Conservation (phyloP, 2,797 vertebrate species). For the Squalus acanthias region DNA sequence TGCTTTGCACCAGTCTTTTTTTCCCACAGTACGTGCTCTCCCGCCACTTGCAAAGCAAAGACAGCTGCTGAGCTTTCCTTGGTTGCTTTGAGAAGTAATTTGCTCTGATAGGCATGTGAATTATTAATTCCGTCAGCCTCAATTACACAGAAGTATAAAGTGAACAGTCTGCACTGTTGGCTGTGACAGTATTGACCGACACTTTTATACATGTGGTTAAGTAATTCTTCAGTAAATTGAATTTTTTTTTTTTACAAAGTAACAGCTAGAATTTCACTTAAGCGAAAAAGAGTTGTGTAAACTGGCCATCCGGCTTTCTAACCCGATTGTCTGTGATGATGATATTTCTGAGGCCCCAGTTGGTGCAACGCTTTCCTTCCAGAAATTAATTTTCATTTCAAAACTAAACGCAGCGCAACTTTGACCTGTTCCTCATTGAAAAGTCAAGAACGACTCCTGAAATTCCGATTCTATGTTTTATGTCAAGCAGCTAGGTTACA, state of each 20-base stretch:
- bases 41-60: constrained; percentile 36
- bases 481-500: background rate
- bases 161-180: constrained; percentile 23
- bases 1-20: background rate
- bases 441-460: background rate
- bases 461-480: background rate
- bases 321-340: background rate
- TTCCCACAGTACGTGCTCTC: constrained; percentile 8
- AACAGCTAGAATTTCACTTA: background rate
- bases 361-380: background rate
- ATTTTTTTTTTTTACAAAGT: constrained; percentile 7
- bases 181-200: constrained; percentile 32
- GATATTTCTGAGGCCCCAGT: background rate
- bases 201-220: background rate
- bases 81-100: constrained; percentile 34
- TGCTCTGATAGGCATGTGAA: constrained; percentile 38
- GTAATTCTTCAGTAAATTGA: constrained; percentile 26
- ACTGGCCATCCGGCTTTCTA: background rate
- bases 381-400: background rate
- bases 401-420: background rate
- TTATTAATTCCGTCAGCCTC: constrained; percentile 32
- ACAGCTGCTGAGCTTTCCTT: constrained; percentile 2
- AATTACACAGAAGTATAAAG: constrained; percentile 31
- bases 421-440: background rate
- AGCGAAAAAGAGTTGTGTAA: background rate